Base-by-base conservation (phyloP, 1,140 invertebrate species). In the Penaeus japonicus region DNA sequence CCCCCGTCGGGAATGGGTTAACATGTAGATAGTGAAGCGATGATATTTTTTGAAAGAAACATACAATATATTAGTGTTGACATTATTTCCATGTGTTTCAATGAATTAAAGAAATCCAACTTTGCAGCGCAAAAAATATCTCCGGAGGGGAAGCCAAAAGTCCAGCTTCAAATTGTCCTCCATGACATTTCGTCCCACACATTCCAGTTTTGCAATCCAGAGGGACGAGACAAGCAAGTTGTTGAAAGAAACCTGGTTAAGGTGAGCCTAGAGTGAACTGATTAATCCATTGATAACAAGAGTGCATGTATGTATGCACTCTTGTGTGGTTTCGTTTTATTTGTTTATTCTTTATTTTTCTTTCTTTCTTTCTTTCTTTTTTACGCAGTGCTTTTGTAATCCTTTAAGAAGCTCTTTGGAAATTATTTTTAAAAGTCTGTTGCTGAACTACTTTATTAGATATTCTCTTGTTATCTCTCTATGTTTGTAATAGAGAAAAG, bases 101-200 rank as follows among this genome's bases (percentile, higher is more conserved):
- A 39, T 39, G 12, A 10, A 73, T 73, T 73, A 4, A 27, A 22
- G 18, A 73, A 20, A n/a, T 24, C 24, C 55, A 35, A 30, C 54
- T 77, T 87, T 89, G 1, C 93, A 99, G 98, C 96, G 87, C 99
- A 99, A 94, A 99, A 99, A 93, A 99, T 99, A 91, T 99, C 98
- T 78, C 98, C 99, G 0, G 98, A 98, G 92, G 97, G 97, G 17
- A 99, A 99, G 94, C 95, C 97, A 32, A 99, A 99, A 94, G 97
- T 99, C 83, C 99, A 99, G 93, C 94, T 99, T n/a, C 99, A 99
- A 94, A 95, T 99, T 18, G 97, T 99, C 55, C 93, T 99, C 89
- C 96, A 99, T 92, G 97, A 98, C 94, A 96, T 97, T 35, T 95
- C 96, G 70, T 97, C 97, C 27, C 98, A 97, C 1, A 99, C 98